Percentiles rank a stretch among this genome's conserved stretches.
Evolutionary conservation across 2,888 invertebrate genomes (phyloP).

Genomic region (Micropterix aruncella): DNA sequence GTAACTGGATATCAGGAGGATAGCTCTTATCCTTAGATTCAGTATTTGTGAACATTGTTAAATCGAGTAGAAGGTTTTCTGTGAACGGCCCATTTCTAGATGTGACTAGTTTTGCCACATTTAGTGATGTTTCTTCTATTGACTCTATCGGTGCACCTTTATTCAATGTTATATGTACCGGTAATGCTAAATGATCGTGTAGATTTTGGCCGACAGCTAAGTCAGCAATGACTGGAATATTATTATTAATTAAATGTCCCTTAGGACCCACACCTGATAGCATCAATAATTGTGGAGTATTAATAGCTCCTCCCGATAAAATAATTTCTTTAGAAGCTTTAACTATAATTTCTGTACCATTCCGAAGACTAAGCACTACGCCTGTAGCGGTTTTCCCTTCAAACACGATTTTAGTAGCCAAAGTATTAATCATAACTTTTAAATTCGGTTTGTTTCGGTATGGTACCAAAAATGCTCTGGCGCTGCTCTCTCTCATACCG

Average conservation of each 20-base stretch:
- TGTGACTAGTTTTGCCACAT: conserved; percentile 14
- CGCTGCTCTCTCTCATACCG: conserved; percentile 39
- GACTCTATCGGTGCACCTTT: conserved; percentile 20
- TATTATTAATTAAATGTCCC: conserved; percentile 19
- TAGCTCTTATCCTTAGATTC: too few species aligned
- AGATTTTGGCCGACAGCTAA: conserved; percentile 31
- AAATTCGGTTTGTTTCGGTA: conserved; percentile 23
- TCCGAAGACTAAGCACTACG: neutral
- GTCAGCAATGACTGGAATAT: conserved; percentile 20
- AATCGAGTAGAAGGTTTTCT: conserved; percentile 25
- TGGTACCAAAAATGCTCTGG: conserved; percentile 32
- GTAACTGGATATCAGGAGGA: neutral
- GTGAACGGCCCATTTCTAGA: conserved; percentile 23
- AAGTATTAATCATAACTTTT: conserved; percentile 23
- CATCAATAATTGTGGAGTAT: conserved; percentile 19
- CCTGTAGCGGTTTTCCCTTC: conserved; percentile 10
- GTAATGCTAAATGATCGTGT: conserved; percentile 34
- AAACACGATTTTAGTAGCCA: conserved; percentile 18
- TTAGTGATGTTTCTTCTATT: conserved; percentile 1
- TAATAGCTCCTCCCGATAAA: neutral
- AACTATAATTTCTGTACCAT: neutral
- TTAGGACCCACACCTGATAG: conserved; percentile 28
- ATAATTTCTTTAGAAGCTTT: neutral
- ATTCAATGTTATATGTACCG: conserved; percentile 24
- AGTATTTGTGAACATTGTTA: conserved; percentile 26